Evolutionary conservation across 1,140 invertebrate genomes (phyloP), one percentile per base, ranked within the genome.

Genomic region (Drosophila lacteicornis): DNA sequence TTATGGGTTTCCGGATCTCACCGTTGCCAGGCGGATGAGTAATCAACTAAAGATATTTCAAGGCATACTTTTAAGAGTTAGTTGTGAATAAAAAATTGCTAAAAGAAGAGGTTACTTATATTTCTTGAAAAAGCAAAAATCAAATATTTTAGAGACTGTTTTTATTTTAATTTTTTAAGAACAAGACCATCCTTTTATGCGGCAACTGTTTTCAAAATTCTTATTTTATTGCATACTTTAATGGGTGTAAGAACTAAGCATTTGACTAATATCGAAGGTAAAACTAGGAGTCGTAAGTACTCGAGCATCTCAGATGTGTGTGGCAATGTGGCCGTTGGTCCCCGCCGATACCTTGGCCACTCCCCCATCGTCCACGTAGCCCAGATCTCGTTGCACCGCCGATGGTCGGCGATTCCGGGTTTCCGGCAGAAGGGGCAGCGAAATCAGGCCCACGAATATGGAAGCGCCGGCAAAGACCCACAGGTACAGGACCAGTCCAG

Each of bases 401-500:
- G 85, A 90, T 0, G 75, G 51, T 2, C 85, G 81, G 0, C 85
- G 78, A 19, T 90, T 79, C 7, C 85, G 70, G 1, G 85, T 88
- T 46, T 88, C 85, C 12, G 85, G 85, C 67, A 88, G 9, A 25
- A 88, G 30, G 0, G 85, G 79, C 60, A 88, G 9, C 8, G 85
- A 88, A 47, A 90, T 74, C 0, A 88, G 59, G 1, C 78, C 85
- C 46, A 90, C 78, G 25, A 84, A 69, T 22, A 88, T 74, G 2
- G 81, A 85, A 19, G 85, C 78, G 15, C 53, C 81, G 9, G 85
- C 85, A 53, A 88, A 88, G 1, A 90, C 86, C 85, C 85, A 90
- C n/a, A 88, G 40, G 17, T 88, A 88, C 0, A 80, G 69, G 3
- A 79, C 55, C 12, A 88, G 22, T 0, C 81, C 81, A 4, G 80